Conservation (phyloP, 2,888 invertebrate genomes). For the Leptopilina drosophilae region DNA sequence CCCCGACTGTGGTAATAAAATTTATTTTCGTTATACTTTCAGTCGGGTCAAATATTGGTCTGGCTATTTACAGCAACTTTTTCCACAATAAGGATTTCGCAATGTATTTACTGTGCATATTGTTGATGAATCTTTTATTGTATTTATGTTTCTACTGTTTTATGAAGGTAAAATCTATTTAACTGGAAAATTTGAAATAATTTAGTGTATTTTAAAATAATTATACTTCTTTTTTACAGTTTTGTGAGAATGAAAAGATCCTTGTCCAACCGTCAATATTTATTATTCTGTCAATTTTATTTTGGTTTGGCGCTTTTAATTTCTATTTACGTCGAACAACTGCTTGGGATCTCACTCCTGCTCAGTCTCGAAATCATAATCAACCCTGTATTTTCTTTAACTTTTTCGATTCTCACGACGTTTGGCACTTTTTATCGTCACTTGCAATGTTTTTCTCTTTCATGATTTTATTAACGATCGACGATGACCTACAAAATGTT, state of each 20-base stretch:
- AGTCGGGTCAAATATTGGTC: conserved; percentile 82
- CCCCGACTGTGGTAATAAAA: conserved; percentile 73
- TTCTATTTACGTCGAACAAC: conserved; percentile 86
- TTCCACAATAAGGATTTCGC: conserved; percentile 86
- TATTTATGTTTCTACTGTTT: conserved; percentile 89
- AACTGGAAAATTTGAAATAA: no score
- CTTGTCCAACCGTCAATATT: conserved; percentile 81
- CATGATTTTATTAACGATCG: conserved; percentile 87
- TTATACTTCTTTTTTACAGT: conserved; percentile 73
- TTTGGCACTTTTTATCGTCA: conserved; percentile 91
- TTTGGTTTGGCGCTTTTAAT: conserved; percentile 83
- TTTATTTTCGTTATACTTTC: conserved; percentile 81
- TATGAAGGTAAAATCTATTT: conserved; percentile 83
- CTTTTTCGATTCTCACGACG: conserved; percentile 90
- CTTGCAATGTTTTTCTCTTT: conserved; percentile 90
- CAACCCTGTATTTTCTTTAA: conserved; percentile 83
- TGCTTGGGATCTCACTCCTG: conserved; percentile 85
- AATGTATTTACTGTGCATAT: conserved; percentile 86
- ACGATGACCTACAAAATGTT: conserved; percentile 85
- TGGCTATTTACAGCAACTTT: conserved; percentile 83
- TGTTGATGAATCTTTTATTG: conserved; percentile 89
- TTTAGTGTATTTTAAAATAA: background rate
- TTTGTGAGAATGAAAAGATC: conserved; percentile 83
- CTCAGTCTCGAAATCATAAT: conserved; percentile 86
- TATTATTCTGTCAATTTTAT: conserved; percentile 80